Evolutionary conservation across 2,113 vertebrate genomes (phyloP).

Genomic region (Ascaphus truei): DNA sequence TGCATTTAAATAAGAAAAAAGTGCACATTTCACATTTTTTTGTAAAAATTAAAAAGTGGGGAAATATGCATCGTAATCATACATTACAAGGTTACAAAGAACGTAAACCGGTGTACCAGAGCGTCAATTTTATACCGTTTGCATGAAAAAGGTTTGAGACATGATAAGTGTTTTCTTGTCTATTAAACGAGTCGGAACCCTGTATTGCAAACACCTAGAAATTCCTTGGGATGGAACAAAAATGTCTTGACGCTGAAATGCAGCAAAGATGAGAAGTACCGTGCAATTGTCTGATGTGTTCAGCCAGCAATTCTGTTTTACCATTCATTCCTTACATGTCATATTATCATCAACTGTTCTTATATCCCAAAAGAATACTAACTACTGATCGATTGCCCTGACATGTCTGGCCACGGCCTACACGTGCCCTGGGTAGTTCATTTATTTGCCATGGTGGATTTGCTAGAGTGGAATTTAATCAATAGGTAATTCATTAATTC

Average conservation of each 20-base stretch:
- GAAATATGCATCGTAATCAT: no score
- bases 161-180: no score
- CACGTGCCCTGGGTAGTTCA: constrained; percentile 82
- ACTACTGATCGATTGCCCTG: constrained; percentile 79
- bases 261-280: constrained; percentile 37
- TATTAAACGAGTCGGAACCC: no score
- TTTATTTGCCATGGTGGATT: constrained; percentile 88
- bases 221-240: constrained; percentile 41
- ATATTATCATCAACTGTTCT: constrained; percentile 73
- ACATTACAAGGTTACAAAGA: no score
- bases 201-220: constrained; percentile 26
- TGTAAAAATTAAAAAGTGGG: no score
- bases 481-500: constrained; percentile 94
- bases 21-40: no score
- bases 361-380: constrained; percentile 79
- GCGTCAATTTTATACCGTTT: no score
- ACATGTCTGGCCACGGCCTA: constrained; percentile 79
- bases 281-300: constrained; percentile 22
- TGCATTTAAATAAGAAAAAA: no score
- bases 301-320: constrained; percentile 49
- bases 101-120: no score
- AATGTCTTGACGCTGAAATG: constrained; percentile 38
- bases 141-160: no score
- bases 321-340: constrained; percentile 62
- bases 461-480: constrained; percentile 89